Percentiles rank a stretch among this genome's conserved stretches.
These are phyloP conservation scores for Cyrtodaria siliqua DNA, from an alignment of 2,888 invertebrate genomes.

Conservation along the genomic window DNA sequence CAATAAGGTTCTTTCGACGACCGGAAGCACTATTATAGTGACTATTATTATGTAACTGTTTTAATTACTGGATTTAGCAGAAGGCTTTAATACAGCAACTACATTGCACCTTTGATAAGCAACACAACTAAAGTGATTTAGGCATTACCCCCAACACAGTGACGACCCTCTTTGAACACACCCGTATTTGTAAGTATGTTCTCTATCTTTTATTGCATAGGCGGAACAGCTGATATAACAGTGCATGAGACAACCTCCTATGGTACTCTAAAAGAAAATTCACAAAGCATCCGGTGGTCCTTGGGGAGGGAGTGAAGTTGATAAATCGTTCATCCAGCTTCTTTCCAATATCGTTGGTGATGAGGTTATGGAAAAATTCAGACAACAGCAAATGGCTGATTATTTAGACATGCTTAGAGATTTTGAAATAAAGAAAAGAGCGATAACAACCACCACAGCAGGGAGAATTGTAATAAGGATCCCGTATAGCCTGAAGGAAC, in stretches of 20 bases:
- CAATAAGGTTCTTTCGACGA: too few relatives aligned
- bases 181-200: too few relatives aligned
- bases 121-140: too few relatives aligned
- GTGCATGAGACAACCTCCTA: slow-evolving; percentile 21
- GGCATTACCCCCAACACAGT: too few relatives aligned
- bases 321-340: slow-evolving; percentile 17
- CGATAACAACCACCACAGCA: slow-evolving; percentile 1
- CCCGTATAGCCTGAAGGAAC: background rate
- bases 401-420: slow-evolving; percentile 26
- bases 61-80: too few relatives aligned
- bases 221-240: slow-evolving; percentile 23
- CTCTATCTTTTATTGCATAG: slow-evolving; percentile 8
- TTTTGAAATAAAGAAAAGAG: slow-evolving; percentile 27
- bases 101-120: too few relatives aligned
- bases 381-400: slow-evolving; percentile 21
- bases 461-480: slow-evolving; percentile 9
- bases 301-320: slow-evolving; percentile 26
- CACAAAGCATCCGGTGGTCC: slow-evolving; percentile 29
- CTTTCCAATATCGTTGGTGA: slow-evolving; percentile 14
- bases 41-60: too few relatives aligned
- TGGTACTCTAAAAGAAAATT: slow-evolving; percentile 19
- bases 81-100: too few relatives aligned
- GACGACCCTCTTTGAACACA: too few relatives aligned
- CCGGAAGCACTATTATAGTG: too few relatives aligned
- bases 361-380: slow-evolving; percentile 11